phyloP scores from a whole-genome alignment of 2,888 invertebrate genomes.

The Limnephilus auricula region DNA sequence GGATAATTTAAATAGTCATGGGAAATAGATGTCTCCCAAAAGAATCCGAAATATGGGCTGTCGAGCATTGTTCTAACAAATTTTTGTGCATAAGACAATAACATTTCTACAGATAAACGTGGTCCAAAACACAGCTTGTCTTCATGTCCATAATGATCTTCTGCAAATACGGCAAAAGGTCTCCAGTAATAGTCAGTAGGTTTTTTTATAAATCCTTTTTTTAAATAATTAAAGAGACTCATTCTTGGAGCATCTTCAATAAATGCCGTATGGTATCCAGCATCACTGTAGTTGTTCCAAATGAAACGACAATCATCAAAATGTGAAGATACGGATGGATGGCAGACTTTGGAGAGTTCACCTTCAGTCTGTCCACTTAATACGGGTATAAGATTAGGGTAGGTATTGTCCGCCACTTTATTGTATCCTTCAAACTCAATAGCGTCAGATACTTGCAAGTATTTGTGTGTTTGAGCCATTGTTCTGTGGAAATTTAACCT shows the following conservation, averaged over 20 bases:
- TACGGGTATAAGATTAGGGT: constrained; percentile 91
- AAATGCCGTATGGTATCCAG: constrained; percentile 87
- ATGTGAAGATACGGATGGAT: constrained; percentile 77
- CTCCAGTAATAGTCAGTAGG: constrained; percentile 93
- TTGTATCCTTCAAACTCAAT: constrained; percentile 92
- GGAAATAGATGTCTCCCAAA: constrained; percentile 90
- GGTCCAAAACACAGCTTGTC: constrained; percentile 84
- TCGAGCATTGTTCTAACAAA: constrained; percentile 79
- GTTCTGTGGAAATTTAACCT: constrained; percentile 90
- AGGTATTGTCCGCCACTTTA: constrained; percentile 96
- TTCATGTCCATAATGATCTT: constrained; percentile 81
- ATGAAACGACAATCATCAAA: constrained; percentile 90
- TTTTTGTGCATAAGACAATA: constrained; percentile 84
- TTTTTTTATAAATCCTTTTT: constrained; percentile 85
- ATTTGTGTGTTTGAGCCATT: constrained; percentile 84
- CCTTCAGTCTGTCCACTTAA: constrained; percentile 84
- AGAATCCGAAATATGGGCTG: constrained; percentile 86
- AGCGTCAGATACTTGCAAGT: constrained; percentile 80
- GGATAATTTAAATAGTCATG: constrained; percentile 92
- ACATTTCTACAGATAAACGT: constrained; percentile 83
- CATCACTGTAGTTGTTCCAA: constrained; percentile 87
- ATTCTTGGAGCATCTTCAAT: constrained; percentile 90
- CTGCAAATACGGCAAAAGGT: constrained; percentile 84
- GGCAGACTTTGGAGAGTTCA: constrained; percentile 82
- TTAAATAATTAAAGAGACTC: constrained; percentile 89